These are phyloP conservation scores for Sardina pilchardus DNA, from an alignment of 2,113 vertebrate genomes.

Conservation along the genomic window DNA sequence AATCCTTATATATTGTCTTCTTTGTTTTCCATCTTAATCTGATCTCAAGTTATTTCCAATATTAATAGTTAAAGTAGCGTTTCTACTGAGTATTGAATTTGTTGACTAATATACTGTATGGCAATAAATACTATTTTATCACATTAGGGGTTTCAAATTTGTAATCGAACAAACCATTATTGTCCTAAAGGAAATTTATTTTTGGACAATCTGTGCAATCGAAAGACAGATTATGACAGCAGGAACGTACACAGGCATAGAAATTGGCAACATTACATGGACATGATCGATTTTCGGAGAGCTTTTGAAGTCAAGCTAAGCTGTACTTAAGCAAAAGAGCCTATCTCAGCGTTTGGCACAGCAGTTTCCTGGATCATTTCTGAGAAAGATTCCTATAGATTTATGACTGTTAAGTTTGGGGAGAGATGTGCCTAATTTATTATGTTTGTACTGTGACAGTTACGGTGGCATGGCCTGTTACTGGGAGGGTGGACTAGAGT, in stretches of 20 bases:
- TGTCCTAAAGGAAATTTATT: not conserved
- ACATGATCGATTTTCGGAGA: no score
- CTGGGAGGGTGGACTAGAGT: not conserved
- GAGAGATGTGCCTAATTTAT: no score
- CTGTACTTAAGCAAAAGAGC: not conserved
- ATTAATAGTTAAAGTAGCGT: slow-evolving; percentile 47
- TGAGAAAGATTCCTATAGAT: not conserved
- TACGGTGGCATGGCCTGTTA: no score
- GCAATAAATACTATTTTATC: slow-evolving; percentile 71
- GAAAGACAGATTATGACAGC: not conserved
- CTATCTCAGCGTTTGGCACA: not conserved
- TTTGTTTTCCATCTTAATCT: slow-evolving; percentile 13
- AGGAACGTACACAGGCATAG: not conserved
- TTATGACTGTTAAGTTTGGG: not conserved
- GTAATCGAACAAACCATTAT: slow-evolving; percentile 22
- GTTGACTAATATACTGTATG: slow-evolving; percentile 39
- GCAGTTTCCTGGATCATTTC: no score
- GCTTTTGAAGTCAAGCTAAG: not conserved
- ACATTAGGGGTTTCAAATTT: slow-evolving; percentile 44
- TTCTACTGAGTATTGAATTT: slow-evolving; percentile 52
- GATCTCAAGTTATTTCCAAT: slow-evolving; percentile 16
- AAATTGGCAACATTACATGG: not conserved
- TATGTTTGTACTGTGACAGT: no score
- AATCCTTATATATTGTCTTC: not conserved
- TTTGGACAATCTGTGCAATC: not conserved